Conservation (phyloP, 2,888 invertebrate species). For the Hipparchia semele region DNA sequence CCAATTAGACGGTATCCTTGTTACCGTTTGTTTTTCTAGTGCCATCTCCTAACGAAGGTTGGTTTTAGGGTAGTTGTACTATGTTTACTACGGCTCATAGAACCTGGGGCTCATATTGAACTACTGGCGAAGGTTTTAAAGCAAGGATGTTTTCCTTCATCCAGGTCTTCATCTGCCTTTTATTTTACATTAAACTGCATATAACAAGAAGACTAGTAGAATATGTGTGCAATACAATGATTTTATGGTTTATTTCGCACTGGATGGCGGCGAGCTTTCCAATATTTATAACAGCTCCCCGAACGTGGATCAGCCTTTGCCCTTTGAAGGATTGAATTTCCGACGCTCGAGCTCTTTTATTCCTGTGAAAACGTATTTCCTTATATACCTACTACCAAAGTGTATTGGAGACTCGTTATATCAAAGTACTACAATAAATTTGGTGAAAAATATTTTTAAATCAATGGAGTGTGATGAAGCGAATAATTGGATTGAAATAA, state of each 20-base stretch:
- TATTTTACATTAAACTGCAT: too few species aligned
- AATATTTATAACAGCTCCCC: conserved; percentile 30
- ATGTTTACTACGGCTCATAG: too few species aligned
- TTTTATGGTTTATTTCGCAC: conserved; percentile 22
- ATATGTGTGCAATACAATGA: not conserved
- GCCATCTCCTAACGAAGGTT: too few species aligned
- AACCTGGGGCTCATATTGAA: too few species aligned
- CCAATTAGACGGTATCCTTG: too few species aligned
- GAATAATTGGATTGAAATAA: not conserved
- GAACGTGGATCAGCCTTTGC: conserved; percentile 23
- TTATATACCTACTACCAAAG: conserved; percentile 8
- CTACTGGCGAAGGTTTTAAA: too few species aligned
- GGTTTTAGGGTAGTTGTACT: too few species aligned
- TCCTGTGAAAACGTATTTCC: conserved; percentile 23
- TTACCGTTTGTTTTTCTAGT: too few species aligned
- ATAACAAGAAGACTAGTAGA: too few species aligned
- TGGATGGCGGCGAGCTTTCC: conserved; percentile 18
- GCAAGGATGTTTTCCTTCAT: too few species aligned
- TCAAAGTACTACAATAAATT: not conserved
- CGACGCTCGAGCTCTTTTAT: conserved; percentile 18
- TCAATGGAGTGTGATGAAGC: not conserved
- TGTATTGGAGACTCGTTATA: conserved; percentile 19
- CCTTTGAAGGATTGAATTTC: conserved; percentile 32
- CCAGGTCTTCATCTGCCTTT: too few species aligned
- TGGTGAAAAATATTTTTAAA: not conserved